These are phyloP conservation scores for Callospermophilus lateralis DNA, from an alignment of 2,113 vertebrate species.

Conservation along the genomic window DNA sequence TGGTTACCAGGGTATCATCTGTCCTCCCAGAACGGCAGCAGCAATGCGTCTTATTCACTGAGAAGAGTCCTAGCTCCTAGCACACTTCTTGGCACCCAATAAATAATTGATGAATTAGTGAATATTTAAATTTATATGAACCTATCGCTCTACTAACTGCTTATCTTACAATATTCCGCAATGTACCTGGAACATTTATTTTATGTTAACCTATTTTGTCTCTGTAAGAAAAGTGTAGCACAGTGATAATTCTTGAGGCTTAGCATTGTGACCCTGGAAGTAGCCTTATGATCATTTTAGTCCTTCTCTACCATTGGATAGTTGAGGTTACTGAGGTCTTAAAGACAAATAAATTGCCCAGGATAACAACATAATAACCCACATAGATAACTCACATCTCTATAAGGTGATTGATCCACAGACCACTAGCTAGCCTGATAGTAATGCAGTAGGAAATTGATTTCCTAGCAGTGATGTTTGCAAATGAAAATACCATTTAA, in stretches of 20 bases:
- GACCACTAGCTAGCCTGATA: not conserved
- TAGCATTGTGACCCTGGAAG: not conserved
- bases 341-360: not conserved
- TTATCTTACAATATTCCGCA: not conserved
- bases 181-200: not conserved
- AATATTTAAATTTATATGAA: not conserved
- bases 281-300: not conserved
- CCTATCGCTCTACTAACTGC: not conserved
- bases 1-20: not conserved
- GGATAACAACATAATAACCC: not conserved
- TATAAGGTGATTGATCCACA: not conserved
- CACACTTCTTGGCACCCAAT: not conserved
- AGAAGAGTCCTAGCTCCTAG: not conserved
- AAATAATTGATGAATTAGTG: not conserved
- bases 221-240: not conserved
- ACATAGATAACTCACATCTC: no score
- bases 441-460: not conserved
- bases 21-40: not conserved
- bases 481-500: conserved; percentile 52
- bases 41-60: not conserved
- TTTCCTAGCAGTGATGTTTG: not conserved
- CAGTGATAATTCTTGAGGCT: not conserved
- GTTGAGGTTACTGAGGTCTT: not conserved
- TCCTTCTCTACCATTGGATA: not conserved
- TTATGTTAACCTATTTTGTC: not conserved